These are phyloP conservation scores for Neolamprologus brichardi DNA, from an alignment of 2,113 vertebrate genomes.

Conservation along the genomic window DNA sequence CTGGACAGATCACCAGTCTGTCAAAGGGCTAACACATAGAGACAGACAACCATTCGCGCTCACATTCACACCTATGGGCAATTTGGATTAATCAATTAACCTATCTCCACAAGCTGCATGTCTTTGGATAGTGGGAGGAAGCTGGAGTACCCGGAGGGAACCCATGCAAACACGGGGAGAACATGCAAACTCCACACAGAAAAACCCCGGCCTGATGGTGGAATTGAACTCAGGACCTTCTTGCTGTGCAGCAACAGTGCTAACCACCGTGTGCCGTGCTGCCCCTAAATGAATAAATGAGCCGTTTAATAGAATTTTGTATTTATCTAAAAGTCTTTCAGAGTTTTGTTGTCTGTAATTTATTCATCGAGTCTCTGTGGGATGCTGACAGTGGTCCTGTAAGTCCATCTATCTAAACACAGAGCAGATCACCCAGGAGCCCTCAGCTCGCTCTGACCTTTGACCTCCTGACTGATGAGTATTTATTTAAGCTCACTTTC, in stretches of 20 bases:
- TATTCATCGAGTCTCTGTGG: neutral
- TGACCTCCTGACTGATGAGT: neutral
- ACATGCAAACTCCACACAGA: neutral
- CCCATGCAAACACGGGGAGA: neutral
- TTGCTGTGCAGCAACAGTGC: neutral
- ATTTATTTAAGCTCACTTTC: neutral
- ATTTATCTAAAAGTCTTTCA: neutral
- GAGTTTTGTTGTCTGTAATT: neutral
- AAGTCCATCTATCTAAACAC: neutral
- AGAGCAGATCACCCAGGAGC: neutral
- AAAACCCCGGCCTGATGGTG: fast-evolving
- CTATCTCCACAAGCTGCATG: neutral
- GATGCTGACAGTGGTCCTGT: neutral
- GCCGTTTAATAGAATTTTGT: neutral
- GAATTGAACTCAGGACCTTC: neutral
- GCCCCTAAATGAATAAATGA: neutral
- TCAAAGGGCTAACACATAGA: neutral
- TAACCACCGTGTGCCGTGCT: neutral
- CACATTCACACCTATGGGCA: neutral
- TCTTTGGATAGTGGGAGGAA: neutral
- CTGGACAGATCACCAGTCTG: neutral
- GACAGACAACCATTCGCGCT: neutral
- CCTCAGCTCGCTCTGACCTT: neutral
- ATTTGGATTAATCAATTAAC: neutral
- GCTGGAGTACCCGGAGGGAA: neutral